phyloP scores from a whole-genome alignment of 2,888 invertebrate species.

The Xanthostigma xanthostigma region DNA sequence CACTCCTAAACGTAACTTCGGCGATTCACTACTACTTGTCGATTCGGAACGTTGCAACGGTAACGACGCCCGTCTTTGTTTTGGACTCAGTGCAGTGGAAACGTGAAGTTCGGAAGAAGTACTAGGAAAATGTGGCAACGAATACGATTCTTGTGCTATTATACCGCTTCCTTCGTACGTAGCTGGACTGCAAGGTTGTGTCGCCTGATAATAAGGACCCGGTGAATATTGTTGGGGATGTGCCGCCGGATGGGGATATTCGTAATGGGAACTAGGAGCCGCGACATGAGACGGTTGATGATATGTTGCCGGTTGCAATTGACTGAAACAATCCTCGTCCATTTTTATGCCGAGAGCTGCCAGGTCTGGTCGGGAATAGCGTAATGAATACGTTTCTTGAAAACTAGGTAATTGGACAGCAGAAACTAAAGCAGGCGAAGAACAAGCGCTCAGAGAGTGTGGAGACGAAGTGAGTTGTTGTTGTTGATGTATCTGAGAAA shows the following conservation, averaged over 20 bases:
- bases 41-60: conserved; percentile 71
- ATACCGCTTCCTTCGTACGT: conserved; percentile 27
- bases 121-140: conserved; percentile 54
- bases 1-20: conserved; percentile 38
- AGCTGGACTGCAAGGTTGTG: conserved; percentile 40
- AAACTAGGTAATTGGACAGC: conserved; percentile 66
- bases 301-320: conserved; percentile 34
- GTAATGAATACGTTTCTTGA: conserved; percentile 75
- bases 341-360: conserved; percentile 59
- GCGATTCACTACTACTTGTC: conserved; percentile 61
- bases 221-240: conserved; percentile 41
- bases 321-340: conserved; percentile 72
- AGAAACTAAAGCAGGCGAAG: conserved; percentile 21
- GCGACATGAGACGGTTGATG: conserved; percentile 38
- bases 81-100: conserved; percentile 43
- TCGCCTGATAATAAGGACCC: conserved; percentile 42
- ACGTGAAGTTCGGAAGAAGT: conserved; percentile 51
- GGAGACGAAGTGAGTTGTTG: conserved; percentile 10
- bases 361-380: conserved; percentile 50
- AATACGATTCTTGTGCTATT: conserved; percentile 45
- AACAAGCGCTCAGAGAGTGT: conserved; percentile 9
- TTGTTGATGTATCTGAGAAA: conserved; percentile 17
- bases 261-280: conserved; percentile 37
- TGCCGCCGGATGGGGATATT: conserved; percentile 27
- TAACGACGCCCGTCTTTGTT: conserved; percentile 57